Evolutionary conservation across 2,113 vertebrate species (phyloP).

Genomic region (Setophaga coronata): DNA sequence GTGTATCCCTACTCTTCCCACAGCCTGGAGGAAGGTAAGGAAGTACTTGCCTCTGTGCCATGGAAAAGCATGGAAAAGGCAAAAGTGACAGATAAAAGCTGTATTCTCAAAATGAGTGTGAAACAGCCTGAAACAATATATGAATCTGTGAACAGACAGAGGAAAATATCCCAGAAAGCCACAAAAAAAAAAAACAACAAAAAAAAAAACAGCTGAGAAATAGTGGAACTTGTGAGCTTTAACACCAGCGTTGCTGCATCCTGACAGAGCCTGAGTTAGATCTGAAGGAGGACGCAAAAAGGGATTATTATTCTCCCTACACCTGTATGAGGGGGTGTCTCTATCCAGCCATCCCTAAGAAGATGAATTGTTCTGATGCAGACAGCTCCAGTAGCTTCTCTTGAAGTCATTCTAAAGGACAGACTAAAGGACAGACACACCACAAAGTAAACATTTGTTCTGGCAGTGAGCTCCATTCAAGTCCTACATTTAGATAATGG

Average conservation of each 20-base stretch:
- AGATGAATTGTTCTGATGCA: not conserved
- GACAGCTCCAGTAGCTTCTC: not conserved
- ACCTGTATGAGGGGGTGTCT: not conserved
- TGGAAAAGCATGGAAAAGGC: not conserved
- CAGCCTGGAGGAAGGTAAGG: not conserved
- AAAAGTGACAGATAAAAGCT: not conserved
- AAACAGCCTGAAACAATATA: not conserved
- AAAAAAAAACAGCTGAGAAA: not conserved
- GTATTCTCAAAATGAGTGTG: not conserved
- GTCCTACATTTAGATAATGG: not conserved
- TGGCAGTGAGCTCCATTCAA: not conserved
- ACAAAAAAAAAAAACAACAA: not conserved
- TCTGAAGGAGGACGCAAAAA: not conserved
- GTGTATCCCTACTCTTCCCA: fast-evolving
- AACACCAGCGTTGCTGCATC: not conserved
- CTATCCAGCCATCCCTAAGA: fast-evolving
- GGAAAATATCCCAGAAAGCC: not conserved
- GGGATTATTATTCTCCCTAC: not conserved
- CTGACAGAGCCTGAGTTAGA: not conserved
- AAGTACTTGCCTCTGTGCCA: not conserved
- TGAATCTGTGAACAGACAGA: not conserved
- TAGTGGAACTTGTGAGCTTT: not conserved
- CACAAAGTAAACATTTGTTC: not conserved
- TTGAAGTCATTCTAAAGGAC: not conserved
- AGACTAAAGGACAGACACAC: not conserved